A percentile compares a stretch with the other conserved stretches of the same genome.
Evolutionary conservation across 2,797 vertebrate species (phyloP).

Genomic region (Bradypodion ventrale): DNA sequence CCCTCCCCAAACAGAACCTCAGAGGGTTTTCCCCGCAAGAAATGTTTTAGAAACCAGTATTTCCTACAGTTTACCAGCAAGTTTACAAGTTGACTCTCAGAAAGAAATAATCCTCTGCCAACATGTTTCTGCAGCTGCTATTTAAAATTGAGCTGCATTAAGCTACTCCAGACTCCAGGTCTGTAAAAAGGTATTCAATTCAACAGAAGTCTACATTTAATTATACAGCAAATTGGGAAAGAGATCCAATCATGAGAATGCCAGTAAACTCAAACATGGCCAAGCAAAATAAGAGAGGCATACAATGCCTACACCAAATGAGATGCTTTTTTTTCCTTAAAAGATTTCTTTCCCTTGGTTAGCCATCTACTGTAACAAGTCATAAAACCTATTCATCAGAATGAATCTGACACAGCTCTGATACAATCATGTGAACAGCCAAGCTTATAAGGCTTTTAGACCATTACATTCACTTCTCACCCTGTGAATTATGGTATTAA

Average conservation of each 20-base stretch:
- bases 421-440: conserved; percentile 74
- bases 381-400: conserved; percentile 70
- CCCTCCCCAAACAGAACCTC: conserved; percentile 61
- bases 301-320: conserved; percentile 84
- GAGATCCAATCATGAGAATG: conserved; percentile 77
- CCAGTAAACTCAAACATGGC: conserved; percentile 78
- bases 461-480: conserved; percentile 79
- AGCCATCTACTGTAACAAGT: conserved; percentile 67
- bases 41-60: conserved; percentile 79
- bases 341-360: conserved; percentile 73
- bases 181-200: conserved; percentile 71
- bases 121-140: conserved; percentile 86
- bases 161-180: conserved; percentile 80
- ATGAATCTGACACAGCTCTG: conserved; percentile 73
- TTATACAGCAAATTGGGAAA: conserved; percentile 81
- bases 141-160: conserved; percentile 78
- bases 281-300: conserved; percentile 74
- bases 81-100: conserved; percentile 74
- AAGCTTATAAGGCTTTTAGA: conserved; percentile 74
- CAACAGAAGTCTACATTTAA: conserved; percentile 75
- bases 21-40: conserved; percentile 69
- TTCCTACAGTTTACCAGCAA: conserved; percentile 78
- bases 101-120: conserved; percentile 75
- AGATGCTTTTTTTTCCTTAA: conserved; percentile 74
- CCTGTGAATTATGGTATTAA: conserved; percentile 78